Conservation (phyloP, 2,113 vertebrate genomes). For the Paramormyrops kingsleyae region DNA sequence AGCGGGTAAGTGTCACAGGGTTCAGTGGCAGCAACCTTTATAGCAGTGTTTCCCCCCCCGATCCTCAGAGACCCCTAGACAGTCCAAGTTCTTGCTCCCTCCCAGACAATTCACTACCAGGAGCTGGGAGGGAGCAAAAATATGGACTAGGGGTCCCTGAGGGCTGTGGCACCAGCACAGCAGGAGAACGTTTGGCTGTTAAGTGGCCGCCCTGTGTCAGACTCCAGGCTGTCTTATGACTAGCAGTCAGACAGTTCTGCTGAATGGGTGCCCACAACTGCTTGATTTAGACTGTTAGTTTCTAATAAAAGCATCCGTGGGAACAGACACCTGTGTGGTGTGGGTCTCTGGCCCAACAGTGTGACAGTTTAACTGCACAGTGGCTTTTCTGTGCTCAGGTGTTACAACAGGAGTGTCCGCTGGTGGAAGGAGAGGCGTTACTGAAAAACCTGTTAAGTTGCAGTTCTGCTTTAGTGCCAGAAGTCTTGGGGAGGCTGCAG, state of each 20-base stretch:
- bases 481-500: slow-evolving; percentile 47
- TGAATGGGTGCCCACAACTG: background rate
- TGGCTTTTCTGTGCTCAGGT: slow-evolving; percentile 36
- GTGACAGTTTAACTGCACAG: background rate
- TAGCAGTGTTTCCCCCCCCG: background rate
- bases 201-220: background rate
- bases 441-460: slow-evolving; percentile 41
- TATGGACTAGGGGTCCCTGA: background rate
- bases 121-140: background rate
- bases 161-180: background rate
- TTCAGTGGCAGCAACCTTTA: background rate
- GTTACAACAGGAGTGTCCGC: slow-evolving; percentile 37
- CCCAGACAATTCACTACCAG: background rate
- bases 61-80: background rate
- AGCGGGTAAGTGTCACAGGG: slow-evolving; percentile 41
- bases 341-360: background rate
- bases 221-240: background rate
- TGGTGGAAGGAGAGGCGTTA: slow-evolving; percentile 44
- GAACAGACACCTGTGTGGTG: background rate
- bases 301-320: background rate
- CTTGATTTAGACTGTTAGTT: background rate
- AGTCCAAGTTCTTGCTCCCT: background rate
- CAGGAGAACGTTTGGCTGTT: background rate
- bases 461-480: slow-evolving; percentile 26
- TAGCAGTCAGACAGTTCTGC: background rate